phyloP scores from a whole-genome alignment of 2,113 vertebrate species.

The Notechis scutatus region DNA sequence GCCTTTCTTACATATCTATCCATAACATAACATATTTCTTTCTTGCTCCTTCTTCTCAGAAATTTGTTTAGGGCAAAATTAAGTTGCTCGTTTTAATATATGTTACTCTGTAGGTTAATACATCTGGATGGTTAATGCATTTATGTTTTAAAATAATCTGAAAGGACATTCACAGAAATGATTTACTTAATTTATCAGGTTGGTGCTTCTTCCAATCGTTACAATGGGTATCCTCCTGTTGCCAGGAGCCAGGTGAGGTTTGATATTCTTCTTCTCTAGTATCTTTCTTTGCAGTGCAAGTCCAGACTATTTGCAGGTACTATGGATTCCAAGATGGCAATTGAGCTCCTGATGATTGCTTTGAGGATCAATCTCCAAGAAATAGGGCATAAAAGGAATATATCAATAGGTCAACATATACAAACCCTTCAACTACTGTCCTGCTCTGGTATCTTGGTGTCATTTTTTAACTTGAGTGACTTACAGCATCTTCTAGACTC shows the following conservation, averaged over 20 bases:
- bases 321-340: not conserved
- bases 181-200: not conserved
- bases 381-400: not conserved
- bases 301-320: not conserved
- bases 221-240: not conserved
- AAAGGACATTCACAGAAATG: not conserved
- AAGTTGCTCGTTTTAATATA: not conserved
- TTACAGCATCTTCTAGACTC: no score
- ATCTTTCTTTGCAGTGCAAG: not conserved
- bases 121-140: not conserved
- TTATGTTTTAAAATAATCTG: not conserved
- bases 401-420: not conserved
- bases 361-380: not conserved
- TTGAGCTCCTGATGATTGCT: not conserved
- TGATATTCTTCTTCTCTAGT: not conserved
- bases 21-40: not conserved
- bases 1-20: not conserved
- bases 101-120: not conserved
- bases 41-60: not conserved
- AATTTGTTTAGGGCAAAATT: not conserved
- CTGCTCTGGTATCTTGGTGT: not conserved
- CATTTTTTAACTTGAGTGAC: no score
- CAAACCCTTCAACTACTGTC: not conserved
- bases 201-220: no score
- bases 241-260: not conserved